A percentile compares a stretch with the other conserved stretches of the same genome.
These are phyloP conservation scores for Diadema setosum DNA, from an alignment of 35 echinoderm and acorn worm species.

Conservation along the genomic window DNA sequence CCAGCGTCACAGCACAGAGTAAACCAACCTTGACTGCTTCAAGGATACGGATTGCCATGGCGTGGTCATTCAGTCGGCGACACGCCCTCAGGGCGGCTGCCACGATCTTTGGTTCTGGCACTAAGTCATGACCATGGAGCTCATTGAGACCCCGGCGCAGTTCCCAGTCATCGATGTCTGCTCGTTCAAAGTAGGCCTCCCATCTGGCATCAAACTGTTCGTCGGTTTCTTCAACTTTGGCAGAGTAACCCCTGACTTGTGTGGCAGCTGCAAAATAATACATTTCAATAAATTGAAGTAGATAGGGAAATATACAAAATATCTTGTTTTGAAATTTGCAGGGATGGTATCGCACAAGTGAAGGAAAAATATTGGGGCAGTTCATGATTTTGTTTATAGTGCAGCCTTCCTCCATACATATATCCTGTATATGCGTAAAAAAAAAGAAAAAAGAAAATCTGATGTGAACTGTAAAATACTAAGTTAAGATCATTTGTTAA, in stretches of 20 bases:
- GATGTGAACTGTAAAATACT: too few species aligned
- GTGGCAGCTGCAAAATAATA: conserved; percentile 35
- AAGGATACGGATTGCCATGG: conserved; percentile 84
- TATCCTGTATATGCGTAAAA: too few species aligned
- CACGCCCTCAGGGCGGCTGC: conserved; percentile 82
- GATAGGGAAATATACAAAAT: too few species aligned
- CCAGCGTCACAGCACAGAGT: too few species aligned
- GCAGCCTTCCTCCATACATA: too few species aligned
- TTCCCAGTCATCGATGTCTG: conserved; percentile 98
- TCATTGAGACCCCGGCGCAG: conserved; percentile 88
- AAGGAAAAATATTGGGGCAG: too few species aligned
- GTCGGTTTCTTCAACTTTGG: conserved; percentile 87
- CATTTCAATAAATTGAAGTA: too few species aligned
- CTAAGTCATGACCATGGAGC: conserved; percentile 88
- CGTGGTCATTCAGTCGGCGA: conserved; percentile 81
- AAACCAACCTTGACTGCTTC: conserved; percentile 88
- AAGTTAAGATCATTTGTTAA: too few species aligned
- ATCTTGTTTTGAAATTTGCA: too few species aligned
- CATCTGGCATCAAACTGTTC: conserved; percentile 97
- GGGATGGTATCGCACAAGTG: too few species aligned
- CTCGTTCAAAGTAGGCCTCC: conserved; percentile 97
- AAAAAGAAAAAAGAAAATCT: too few species aligned
- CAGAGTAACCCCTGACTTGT: conserved; percentile 63
- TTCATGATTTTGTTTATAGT: too few species aligned
- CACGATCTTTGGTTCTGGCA: conserved; percentile 98